phyloP scores from a whole-genome alignment of 2,797 vertebrate species.

The Manis javanica region DNA sequence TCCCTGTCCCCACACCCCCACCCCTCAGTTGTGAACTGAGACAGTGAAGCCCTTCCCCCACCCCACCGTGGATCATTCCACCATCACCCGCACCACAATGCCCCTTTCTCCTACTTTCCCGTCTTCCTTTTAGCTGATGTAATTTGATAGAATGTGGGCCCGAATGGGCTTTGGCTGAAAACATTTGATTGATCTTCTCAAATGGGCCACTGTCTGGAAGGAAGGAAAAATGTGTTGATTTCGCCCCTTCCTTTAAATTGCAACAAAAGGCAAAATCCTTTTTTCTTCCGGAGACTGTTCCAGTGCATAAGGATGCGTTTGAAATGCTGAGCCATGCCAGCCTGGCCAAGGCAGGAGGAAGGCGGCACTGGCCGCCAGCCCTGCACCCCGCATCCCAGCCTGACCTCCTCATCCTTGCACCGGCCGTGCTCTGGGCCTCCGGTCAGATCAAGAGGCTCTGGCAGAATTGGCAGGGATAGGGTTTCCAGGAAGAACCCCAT shows the following conservation, averaged over 20 bases:
- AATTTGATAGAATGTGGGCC: not conserved
- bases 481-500: not conserved
- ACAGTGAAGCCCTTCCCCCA: not conserved
- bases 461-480: not conserved
- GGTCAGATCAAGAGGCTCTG: not conserved
- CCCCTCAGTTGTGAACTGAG: not conserved
- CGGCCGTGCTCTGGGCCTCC: not conserved
- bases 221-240: not conserved
- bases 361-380: not conserved
- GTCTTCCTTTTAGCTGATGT: not conserved
- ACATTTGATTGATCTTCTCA: slow-evolving; percentile 29
- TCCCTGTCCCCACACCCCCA: too few species aligned
- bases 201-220: not conserved
- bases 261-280: slow-evolving; percentile 44
- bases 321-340: not conserved
- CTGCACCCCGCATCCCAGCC: not conserved
- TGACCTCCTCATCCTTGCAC: not conserved
- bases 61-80: not conserved
- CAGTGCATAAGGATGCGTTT: not conserved
- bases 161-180: not conserved
- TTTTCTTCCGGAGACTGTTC: slow-evolving; percentile 40
- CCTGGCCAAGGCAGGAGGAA: not conserved
- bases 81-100: fast-evolving
- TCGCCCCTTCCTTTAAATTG: not conserved
- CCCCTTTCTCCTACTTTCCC: not conserved